These are phyloP conservation scores for Sycobia sp. DNA, from an alignment of 1,140 invertebrate genomes.

Conservation along the genomic window DNA sequence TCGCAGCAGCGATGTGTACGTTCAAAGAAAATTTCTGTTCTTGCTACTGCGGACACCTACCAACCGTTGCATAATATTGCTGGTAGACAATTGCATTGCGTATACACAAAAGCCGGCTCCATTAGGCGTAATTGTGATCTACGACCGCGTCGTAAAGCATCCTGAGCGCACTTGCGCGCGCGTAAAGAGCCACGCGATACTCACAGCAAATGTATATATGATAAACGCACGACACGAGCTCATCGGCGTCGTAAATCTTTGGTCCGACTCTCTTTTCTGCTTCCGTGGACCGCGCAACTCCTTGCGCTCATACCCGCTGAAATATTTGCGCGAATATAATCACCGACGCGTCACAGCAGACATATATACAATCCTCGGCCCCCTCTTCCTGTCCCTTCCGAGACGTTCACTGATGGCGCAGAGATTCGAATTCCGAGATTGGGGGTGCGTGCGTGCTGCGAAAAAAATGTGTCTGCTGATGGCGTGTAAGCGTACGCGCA, in stretches of 20 bases:
- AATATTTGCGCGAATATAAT: conserved; percentile 34
- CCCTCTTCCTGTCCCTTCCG: too few species aligned
- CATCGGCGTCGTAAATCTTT: conserved; percentile 51
- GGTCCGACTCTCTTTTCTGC: conserved; percentile 14
- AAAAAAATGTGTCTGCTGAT: conserved; percentile 17
- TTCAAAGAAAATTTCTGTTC: too few species aligned
- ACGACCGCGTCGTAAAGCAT: conserved; percentile 56
- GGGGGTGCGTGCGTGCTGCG: conserved; percentile 14
- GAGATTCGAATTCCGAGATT: too few species aligned
- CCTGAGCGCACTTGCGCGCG: conserved; percentile 41
- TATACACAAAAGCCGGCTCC: conserved; percentile 55
- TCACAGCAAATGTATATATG: too few species aligned
- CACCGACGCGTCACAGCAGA: neutral
- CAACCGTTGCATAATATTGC: too few species aligned
- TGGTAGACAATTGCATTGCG: too few species aligned
- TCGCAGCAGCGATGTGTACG: neutral
- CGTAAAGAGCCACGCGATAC: too few species aligned
- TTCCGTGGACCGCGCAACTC: conserved; percentile 28
- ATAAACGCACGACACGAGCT: too few species aligned
- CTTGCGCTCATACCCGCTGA: conserved; percentile 50
- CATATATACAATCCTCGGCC: too few species aligned
- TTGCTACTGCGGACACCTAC: too few species aligned
- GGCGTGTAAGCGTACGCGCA: neutral
- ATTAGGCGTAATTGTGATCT: conserved; percentile 60
- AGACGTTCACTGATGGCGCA: too few species aligned